Percentiles rank a stretch among this genome's conserved stretches.
Evolutionary conservation across 2,113 vertebrate genomes (phyloP).

Genomic region (Pampusana beccarii): DNA sequence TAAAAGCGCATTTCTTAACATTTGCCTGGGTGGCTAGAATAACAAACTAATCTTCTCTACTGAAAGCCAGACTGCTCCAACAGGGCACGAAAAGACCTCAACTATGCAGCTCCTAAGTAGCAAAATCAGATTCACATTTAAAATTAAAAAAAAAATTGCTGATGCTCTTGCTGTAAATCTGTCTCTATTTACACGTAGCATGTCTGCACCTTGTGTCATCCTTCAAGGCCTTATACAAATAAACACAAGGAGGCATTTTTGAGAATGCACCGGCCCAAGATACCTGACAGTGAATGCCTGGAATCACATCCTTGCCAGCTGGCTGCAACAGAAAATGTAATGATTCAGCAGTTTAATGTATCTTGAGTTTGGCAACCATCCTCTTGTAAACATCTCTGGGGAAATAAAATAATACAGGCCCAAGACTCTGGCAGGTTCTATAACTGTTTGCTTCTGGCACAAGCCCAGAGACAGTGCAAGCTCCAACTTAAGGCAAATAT

Average conservation of each 20-base stretch:
- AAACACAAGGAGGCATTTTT: conserved; percentile 59
- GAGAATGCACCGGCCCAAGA: conserved; percentile 28
- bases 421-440: conserved; percentile 50
- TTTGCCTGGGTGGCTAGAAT: conserved; percentile 30
- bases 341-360: conserved; percentile 75
- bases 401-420: conserved; percentile 68
- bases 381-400: conserved; percentile 31
- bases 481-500: conserved; percentile 24
- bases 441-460: conserved; percentile 69
- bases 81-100: not conserved
- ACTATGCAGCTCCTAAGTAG: not conserved
- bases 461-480: conserved; percentile 37
- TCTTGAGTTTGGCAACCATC: conserved; percentile 64
- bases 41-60: conserved; percentile 34
- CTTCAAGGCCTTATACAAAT: conserved; percentile 65
- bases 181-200: conserved; percentile 34
- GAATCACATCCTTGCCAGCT: conserved; percentile 63
- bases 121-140: not conserved
- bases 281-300: conserved; percentile 51
- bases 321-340: conserved; percentile 55
- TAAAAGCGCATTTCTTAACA: conserved; percentile 64
- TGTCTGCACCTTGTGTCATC: conserved; percentile 37
- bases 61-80: conserved; percentile 26
- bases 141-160: not conserved
- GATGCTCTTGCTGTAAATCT: not conserved